These are phyloP conservation scores for Myrmophylax atrothorax DNA, from an alignment of 2,113 vertebrate species.

Conservation along the genomic window DNA sequence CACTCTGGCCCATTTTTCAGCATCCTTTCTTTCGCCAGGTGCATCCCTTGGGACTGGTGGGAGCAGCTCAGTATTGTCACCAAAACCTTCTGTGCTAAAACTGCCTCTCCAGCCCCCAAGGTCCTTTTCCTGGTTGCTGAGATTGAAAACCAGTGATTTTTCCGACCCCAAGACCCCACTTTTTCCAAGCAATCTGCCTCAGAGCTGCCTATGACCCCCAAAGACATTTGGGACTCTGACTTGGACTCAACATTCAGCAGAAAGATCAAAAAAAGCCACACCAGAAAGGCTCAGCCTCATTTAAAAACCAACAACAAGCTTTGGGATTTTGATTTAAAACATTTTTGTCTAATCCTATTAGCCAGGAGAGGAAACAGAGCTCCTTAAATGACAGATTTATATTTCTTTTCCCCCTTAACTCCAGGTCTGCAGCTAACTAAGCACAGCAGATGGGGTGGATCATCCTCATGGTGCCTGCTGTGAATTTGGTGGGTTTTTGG, in stretches of 20 bases:
- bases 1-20: conserved; percentile 4
- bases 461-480: not conserved
- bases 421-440: conserved; percentile 27
- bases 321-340: conserved; percentile 57
- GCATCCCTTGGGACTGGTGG: not conserved
- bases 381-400: conserved; percentile 46
- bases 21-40: not conserved
- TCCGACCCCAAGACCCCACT: not conserved
- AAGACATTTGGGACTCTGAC: not conserved
- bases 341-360: conserved; percentile 75
- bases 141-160: not conserved
- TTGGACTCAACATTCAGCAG: not conserved
- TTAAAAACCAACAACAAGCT: conserved; percentile 58
- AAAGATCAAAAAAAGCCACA: not conserved
- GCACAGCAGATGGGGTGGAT: not conserved
- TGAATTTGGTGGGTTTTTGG: not conserved
- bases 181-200: not conserved
- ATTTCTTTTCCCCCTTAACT: not conserved
- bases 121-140: not conserved
- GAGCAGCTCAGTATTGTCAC: not conserved
- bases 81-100: not conserved
- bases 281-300: conserved; percentile 11
- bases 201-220: not conserved
- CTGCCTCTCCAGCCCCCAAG: rapidly evolving
- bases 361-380: conserved; percentile 44